These are phyloP conservation scores for Lycia hirtaria DNA, from an alignment of 2,888 invertebrate genomes.

Conservation along the genomic window DNA sequence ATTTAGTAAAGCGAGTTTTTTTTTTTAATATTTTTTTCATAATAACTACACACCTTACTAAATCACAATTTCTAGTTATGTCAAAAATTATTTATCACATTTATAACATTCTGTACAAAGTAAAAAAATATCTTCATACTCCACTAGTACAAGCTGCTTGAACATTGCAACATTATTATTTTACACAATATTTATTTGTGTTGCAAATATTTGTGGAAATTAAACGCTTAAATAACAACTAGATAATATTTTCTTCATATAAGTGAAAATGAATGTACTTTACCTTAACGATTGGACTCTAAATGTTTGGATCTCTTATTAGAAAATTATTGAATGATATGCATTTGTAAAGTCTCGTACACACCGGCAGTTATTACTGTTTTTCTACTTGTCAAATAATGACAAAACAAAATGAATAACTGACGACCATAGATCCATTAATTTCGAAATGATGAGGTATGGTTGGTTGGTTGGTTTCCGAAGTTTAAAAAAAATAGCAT, in stretches of 20 bases:
- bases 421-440: no score
- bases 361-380: no score
- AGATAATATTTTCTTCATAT: slow-evolving; percentile 40
- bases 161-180: slow-evolving; percentile 57
- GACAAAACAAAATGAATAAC: no score
- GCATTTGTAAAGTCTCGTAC: slow-evolving; percentile 21
- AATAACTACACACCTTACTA: slow-evolving; percentile 81
- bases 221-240: slow-evolving; percentile 45
- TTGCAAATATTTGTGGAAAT: slow-evolving; percentile 51
- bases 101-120: slow-evolving; percentile 83
- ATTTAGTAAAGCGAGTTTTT: slow-evolving; percentile 79
- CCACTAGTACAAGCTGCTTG: slow-evolving; percentile 75
- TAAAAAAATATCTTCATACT: slow-evolving; percentile 83
- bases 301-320: slow-evolving; percentile 32
- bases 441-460: no score
- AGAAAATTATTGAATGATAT: slow-evolving; percentile 38
- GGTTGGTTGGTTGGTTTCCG: no score
- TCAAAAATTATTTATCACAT: slow-evolving; percentile 83
- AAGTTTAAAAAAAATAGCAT: no score
- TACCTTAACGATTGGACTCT: slow-evolving; percentile 48
- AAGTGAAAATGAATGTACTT: slow-evolving; percentile 47
- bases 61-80: slow-evolving; percentile 84
- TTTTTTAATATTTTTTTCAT: slow-evolving; percentile 63
- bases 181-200: slow-evolving; percentile 44
- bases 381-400: no score